Base-by-base conservation (phyloP, 2,797 vertebrate species). In the Ctenopoma multispine region DNA sequence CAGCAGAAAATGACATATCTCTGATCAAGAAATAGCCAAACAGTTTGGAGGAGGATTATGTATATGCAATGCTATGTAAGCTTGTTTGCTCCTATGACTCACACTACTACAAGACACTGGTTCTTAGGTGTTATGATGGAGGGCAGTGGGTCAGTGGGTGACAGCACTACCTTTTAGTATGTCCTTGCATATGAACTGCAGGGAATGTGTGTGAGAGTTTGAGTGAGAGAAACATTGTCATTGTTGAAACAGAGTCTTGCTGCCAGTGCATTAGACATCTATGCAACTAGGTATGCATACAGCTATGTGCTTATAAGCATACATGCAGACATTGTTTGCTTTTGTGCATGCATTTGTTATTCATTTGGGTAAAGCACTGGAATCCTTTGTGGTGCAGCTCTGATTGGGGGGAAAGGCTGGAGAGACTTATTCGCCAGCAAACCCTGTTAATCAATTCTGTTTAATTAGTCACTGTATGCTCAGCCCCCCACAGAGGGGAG, bases 381-480 rank as follows among this genome's bases (percentile, higher is more conserved):
- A 66, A 63, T 79, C 66, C 70, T 86, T 82, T 82, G 81, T 85
- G 81, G 61, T 49, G 63, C 60, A 27, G 66, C 81, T 80, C 81
- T 75, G 75, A 79, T 75, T 61, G 65, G 72, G 36, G 46, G 56
- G 73, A 17, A 41, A 20, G 23, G 47, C n/a, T 54, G 64, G 58
- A 23, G 62, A 80, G 50, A 65, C 69, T 34, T 65, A 70, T 79
- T 86, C 69, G 76, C 75, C 80, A 72, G 86, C 69, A 80, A 85
- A 90, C 85, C 66, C 82, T 63, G 80, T 82, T 90, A 92, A 92
- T 93, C 92, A 93, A 91, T 92, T 92, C 80, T 85, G 89, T 93
- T 94, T 93, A 93, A 94, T 94, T 94, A 92, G 92, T 89, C 80
- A 83, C 82, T 82, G 76, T 82, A 87, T 75, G 80, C 81, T 75